A percentile compares a stretch with the other conserved stretches of the same genome.
Conservation (phyloP, 1,140 invertebrate genomes). For the Mercenaria mercenaria region DNA sequence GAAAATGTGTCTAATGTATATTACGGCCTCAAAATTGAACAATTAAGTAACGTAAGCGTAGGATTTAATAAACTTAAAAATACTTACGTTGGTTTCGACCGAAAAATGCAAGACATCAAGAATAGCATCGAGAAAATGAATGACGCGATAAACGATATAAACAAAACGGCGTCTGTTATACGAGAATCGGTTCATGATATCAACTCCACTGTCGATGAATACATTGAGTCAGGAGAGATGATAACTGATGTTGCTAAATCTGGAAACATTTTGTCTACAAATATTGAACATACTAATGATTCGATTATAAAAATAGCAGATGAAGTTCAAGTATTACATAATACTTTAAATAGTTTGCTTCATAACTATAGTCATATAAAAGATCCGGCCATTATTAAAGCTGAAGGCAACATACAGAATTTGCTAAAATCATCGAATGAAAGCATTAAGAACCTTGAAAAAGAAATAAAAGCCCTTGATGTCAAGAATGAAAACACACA, state of each 20-base stretch:
- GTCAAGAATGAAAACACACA: background rate
- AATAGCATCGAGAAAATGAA: constrained; percentile 12
- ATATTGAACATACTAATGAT: constrained; percentile 4
- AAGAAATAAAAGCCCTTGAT: background rate
- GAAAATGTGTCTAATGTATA: constrained; percentile 16
- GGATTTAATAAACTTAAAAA: background rate
- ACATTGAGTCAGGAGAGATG: background rate
- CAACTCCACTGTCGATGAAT: constrained; percentile 49
- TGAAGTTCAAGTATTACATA: constrained; percentile 3
- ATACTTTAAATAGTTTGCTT: background rate
- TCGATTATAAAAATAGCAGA: background rate
- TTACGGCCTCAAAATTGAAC: background rate
- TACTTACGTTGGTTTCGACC: constrained; percentile 2
- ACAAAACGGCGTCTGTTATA: background rate
- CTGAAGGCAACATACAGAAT: background rate
- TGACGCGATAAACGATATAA: background rate
- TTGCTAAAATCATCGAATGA: background rate
- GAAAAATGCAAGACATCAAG: background rate
- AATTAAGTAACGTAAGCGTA: background rate
- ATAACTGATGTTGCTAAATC: background rate
- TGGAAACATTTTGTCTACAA: background rate
- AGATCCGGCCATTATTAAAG: constrained; percentile 19
- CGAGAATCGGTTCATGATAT: constrained; percentile 34
- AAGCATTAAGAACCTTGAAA: background rate
- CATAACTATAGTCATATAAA: constrained; percentile 49